Percentiles rank a stretch among this genome's conserved stretches.
Conservation (phyloP, 2,797 vertebrate genomes). For the Catamblyrhynchus diadema region DNA sequence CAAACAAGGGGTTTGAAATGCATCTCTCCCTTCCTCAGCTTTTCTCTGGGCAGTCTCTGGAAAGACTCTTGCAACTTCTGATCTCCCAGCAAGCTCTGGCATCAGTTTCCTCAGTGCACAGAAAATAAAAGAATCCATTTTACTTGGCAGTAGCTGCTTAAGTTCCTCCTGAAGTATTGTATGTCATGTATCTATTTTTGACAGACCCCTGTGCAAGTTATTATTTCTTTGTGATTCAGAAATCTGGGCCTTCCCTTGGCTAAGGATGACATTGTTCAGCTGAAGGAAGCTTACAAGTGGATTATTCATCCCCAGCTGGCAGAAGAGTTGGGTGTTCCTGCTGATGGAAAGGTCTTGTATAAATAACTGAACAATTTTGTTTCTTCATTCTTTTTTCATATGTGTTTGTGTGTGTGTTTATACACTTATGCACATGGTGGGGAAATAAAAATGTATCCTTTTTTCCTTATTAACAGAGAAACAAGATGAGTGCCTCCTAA, state of each 20-base stretch:
- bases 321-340: constrained; percentile 84
- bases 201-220: not conserved
- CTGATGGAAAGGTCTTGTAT: constrained; percentile 83
- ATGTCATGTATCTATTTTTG: not conserved
- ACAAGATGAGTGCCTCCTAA: not conserved
- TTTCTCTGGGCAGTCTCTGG: not conserved
- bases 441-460: not conserved
- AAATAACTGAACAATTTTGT: not conserved
- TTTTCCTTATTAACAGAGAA: not conserved
- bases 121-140: not conserved
- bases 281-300: constrained; percentile 98
- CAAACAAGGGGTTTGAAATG: not conserved
- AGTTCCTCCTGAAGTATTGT: not conserved
- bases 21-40: not conserved
- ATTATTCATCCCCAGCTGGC: constrained; percentile 80
- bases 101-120: not conserved
- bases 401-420: not conserved
- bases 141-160: not conserved
- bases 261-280: constrained; percentile 86
- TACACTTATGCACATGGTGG: not conserved
- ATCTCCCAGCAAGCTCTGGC: not conserved
- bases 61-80: not conserved
- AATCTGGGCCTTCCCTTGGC: constrained; percentile 75
- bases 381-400: not conserved
- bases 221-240: constrained; percentile 68